Evolutionary conservation across 2,888 invertebrate species (phyloP).

Genomic region (Limnephilus rhombicus): DNA sequence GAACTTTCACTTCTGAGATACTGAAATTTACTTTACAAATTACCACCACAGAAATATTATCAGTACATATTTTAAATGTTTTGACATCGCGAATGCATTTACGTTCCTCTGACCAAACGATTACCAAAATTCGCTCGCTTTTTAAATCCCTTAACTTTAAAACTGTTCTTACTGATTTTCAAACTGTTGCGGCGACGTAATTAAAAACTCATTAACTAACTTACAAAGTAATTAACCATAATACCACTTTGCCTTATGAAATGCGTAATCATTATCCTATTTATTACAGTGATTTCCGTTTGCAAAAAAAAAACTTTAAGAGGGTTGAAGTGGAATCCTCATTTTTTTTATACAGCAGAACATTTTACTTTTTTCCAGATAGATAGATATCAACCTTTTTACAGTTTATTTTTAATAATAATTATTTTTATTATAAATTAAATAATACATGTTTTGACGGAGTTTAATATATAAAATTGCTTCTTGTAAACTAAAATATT

Average conservation of each 20-base stretch:
- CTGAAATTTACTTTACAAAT: background rate
- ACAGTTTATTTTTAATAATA: too few species aligned
- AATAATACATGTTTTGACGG: background rate
- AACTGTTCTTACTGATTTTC: background rate
- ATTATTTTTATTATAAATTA: background rate
- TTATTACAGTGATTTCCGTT: background rate
- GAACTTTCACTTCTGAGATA: background rate
- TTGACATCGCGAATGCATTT: background rate
- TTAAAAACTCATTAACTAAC: conserved; percentile 44
- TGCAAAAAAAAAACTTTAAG: background rate
- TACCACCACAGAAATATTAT: background rate
- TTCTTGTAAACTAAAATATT: background rate
- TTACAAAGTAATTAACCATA: conserved; percentile 44
- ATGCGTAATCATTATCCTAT: conserved; percentile 14
- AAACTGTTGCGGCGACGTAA: conserved; percentile 34
- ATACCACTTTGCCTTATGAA: background rate
- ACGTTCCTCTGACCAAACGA: background rate
- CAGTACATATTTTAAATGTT: background rate
- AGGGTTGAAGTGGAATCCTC: background rate
- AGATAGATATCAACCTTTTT: background rate
- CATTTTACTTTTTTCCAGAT: background rate
- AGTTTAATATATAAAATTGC: background rate
- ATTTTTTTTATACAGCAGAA: background rate
- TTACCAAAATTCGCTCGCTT: background rate
- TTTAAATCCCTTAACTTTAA: conserved; percentile 7